Evolutionary conservation across 2,888 invertebrate genomes (phyloP), one percentile per base, ranked within the genome.

Genomic region (Synanthedon vespiformis): DNA sequence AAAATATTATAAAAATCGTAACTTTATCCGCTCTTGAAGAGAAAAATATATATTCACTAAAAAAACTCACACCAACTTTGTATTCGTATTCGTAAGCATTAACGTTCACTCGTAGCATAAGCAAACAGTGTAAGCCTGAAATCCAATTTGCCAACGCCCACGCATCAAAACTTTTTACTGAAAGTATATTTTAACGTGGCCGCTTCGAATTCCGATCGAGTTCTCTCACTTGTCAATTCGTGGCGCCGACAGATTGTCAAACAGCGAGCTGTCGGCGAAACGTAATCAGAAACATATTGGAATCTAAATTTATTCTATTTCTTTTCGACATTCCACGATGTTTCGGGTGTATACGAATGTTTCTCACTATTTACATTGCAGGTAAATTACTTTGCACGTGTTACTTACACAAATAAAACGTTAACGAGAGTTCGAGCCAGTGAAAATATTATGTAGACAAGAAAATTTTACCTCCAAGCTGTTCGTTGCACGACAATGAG

Each of bases 151-250:
- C 44, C 14, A 44, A 44, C 44, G 44, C 44, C 44, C 44, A 44
- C 44, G 12, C 14, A 44, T 44, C 14, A 14, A 44, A 44, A 44
- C 44, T 44, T 44, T 14, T 44, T 44, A 14, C 14, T 44, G n/a
- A 44, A 44, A 44, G 14, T 44, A 44, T 14, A 13, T 6, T 14
- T 12, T n/a, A 44, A 44, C 44, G 8, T 44, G 14, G 6, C 12
- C 40, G 49, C 57, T 57, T 57, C 57, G 52, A 57, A 60, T 58
- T 57, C 57, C 53, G 57, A 58, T 58, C 60, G 56, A 41, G 52
- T 22, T 22, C 34, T 22, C 40, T 49, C 27, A 40, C 41, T 51
- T 47, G 51, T 54, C 54, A 54, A 48, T 48, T 40, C 34, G 44
- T 44, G 50, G 40, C 14, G 27, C 14, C 22, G 50, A 50, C 27